These are phyloP conservation scores for Triplophysa dalaica DNA, from an alignment of 2,113 vertebrate genomes.

Conservation along the genomic window DNA sequence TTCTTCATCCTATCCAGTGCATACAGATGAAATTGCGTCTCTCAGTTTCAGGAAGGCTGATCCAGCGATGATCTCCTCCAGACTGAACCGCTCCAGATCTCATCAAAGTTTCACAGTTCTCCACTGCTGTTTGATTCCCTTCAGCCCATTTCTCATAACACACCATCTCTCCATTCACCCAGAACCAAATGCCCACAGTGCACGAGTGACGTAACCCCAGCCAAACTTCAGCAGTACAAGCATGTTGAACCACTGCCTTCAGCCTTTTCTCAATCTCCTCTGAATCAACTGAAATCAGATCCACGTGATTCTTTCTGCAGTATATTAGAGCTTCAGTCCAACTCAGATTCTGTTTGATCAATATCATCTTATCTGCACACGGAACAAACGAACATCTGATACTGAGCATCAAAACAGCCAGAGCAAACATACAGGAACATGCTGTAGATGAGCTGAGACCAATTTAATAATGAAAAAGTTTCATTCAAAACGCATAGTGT, in stretches of 20 bases:
- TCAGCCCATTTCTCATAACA: slow-evolving; percentile 7
- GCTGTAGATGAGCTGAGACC: too few relatives aligned
- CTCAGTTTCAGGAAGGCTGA: not conserved
- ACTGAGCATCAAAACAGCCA: not conserved
- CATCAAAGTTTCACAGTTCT: not conserved
- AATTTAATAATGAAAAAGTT: too few relatives aligned
- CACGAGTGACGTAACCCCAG: slow-evolving; percentile 57
- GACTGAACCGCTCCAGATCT: slow-evolving; percentile 32
- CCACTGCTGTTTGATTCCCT: accelerated
- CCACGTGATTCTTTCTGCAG: slow-evolving; percentile 34
- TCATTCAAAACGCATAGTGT: too few relatives aligned
- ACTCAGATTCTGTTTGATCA: slow-evolving; percentile 14
- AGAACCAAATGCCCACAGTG: slow-evolving; percentile 48
- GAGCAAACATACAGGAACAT: not conserved
- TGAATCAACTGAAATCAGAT: slow-evolving; percentile 52
- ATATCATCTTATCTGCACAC: slow-evolving; percentile 37
- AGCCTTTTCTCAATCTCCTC: not conserved
- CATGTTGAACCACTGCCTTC: not conserved
- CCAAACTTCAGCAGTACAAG: not conserved
- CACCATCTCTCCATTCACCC: slow-evolving; percentile 31
- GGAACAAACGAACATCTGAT: not conserved
- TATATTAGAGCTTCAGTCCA: slow-evolving; percentile 38
- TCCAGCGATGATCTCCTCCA: slow-evolving; percentile 16
- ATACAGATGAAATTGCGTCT: too few relatives aligned
- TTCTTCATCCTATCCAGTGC: too few relatives aligned